Evolutionary conservation across 2,797 vertebrate species (phyloP).

Genomic region (Fistularia tabacaria): DNA sequence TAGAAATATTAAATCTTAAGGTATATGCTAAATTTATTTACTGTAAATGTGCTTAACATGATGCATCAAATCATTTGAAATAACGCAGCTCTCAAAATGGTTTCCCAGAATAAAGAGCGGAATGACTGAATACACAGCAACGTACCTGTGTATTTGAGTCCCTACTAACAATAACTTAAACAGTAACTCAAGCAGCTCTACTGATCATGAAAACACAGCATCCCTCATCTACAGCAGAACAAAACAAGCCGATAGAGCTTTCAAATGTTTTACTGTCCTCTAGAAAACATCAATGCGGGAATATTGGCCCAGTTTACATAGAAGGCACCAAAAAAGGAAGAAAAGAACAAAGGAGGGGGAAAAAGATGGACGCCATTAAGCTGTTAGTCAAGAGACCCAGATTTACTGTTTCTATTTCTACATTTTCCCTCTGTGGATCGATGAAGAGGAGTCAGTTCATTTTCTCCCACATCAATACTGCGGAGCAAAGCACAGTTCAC

Average conservation of each 20-base stretch:
- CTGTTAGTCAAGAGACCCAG: conserved; percentile 71
- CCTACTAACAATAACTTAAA: conserved; percentile 24
- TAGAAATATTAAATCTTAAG: too few relatives aligned
- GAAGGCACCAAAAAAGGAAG: conserved; percentile 27
- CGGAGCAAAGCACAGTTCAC: conserved; percentile 48
- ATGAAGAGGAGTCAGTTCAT: conserved; percentile 69
- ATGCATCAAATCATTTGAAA: too few relatives aligned
- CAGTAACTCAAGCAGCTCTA: conserved; percentile 50
- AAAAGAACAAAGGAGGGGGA: conserved; percentile 5
- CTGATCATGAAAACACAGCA: conserved; percentile 61
- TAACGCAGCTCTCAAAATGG: too few relatives aligned
- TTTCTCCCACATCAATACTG: conserved; percentile 75
- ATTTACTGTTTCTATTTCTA: conserved; percentile 78
- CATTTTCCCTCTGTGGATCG: conserved; percentile 69
- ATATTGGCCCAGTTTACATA: conserved; percentile 68
- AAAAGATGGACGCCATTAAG: conserved; percentile 66
- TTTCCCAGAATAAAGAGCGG: too few relatives aligned
- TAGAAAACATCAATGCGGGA: conserved; percentile 68
- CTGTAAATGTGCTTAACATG: too few relatives aligned
- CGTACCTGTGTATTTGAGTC: conserved; percentile 19
- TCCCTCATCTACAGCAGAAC: conserved; percentile 63
- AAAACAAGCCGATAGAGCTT: conserved; percentile 66
- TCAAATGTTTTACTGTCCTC: conserved; percentile 71
- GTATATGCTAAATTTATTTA: too few relatives aligned
- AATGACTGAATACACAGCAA: too few relatives aligned